Conservation (phyloP, 2,888 invertebrate species). For the Acholoe squamosa region DNA sequence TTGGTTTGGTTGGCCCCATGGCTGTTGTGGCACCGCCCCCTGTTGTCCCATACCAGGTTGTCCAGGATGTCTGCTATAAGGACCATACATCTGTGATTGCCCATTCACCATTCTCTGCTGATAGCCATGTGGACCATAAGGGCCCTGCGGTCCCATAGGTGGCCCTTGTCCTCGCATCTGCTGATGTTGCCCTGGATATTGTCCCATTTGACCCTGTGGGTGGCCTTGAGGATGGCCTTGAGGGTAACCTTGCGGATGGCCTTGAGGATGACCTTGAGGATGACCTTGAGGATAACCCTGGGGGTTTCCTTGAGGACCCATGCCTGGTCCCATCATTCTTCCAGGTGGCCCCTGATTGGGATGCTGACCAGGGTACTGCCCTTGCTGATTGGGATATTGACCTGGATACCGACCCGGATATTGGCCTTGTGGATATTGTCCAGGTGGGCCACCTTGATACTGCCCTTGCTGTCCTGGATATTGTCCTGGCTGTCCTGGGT, state of each 20-base stretch:
- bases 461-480: constrained; percentile 18
- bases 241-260: background rate
- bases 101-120: constrained; percentile 16
- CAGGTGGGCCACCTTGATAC: constrained; percentile 16
- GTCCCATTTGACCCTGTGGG: constrained; percentile 25
- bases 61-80: background rate
- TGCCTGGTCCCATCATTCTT: constrained; percentile 22
- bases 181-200: background rate
- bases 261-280: constrained; percentile 16
- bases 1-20: background rate
- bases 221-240: background rate
- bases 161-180: background rate
- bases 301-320: constrained; percentile 2
- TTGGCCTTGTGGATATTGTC: background rate
- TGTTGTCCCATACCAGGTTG: background rate
- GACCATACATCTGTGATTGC: background rate
- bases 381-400: constrained; percentile 31
- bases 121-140: background rate
- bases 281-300: background rate
- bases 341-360: background rate
- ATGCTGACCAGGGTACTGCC: constrained; percentile 35
- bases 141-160: constrained; percentile 40
- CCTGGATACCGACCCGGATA: background rate
- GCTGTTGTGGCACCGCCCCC: background rate
- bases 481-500: background rate